These are phyloP conservation scores for Phyllostomus hastatus DNA, from an alignment of 2,113 vertebrate genomes.

Conservation along the genomic window DNA sequence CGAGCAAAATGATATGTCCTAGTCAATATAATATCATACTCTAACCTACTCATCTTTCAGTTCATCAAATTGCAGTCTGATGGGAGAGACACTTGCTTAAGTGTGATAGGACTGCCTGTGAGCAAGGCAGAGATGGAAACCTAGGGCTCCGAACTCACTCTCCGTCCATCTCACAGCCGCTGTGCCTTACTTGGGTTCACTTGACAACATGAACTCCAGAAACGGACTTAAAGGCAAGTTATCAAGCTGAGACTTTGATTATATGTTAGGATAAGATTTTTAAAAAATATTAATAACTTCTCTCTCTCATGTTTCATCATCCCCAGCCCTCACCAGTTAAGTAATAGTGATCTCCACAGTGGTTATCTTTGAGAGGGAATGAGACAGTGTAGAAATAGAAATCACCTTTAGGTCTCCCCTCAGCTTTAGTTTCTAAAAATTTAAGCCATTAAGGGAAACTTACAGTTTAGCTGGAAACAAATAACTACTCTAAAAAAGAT, in stretches of 20 bases:
- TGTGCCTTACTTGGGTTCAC: background rate
- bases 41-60: background rate
- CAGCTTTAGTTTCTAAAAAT: background rate
- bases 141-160: background rate
- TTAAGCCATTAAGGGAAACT: background rate
- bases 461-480: background rate
- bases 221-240: background rate
- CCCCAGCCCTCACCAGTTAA: background rate
- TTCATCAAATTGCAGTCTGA: background rate
- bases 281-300: background rate
- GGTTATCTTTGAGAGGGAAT: background rate
- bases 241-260: background rate
- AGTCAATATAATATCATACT: background rate
- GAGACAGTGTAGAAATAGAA: background rate
- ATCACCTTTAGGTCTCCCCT: background rate
- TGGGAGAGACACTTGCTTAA: background rate
- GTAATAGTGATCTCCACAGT: background rate
- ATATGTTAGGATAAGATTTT: background rate
- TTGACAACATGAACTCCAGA: background rate
- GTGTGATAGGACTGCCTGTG: background rate
- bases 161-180: background rate
- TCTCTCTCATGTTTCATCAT: background rate
- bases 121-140: background rate
- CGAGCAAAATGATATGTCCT: background rate
- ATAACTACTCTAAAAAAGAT: background rate